Conservation (phyloP, 2,888 invertebrate species). For the Tachina grossa region DNA sequence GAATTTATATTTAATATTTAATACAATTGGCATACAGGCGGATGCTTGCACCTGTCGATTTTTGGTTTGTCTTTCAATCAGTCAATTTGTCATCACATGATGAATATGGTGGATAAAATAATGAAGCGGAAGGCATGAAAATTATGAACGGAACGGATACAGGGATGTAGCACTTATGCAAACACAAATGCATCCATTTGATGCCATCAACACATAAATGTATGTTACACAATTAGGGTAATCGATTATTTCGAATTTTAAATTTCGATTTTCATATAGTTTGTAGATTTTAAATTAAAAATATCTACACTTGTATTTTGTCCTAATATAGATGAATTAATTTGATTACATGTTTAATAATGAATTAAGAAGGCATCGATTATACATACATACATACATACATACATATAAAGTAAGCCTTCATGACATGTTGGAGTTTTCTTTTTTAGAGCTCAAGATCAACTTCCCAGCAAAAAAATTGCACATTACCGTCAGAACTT, state of each 20-base stretch:
- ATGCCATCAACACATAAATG: constrained; percentile 17
- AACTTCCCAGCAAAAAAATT: too few species aligned
- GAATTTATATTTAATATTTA: constrained; percentile 45
- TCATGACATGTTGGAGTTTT: too few species aligned
- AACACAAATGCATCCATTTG: constrained; percentile 37
- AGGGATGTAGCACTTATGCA: constrained; percentile 37
- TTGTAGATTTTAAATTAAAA: too few species aligned
- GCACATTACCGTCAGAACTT: too few species aligned
- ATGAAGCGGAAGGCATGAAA: constrained; percentile 44
- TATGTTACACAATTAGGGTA: constrained; percentile 2
- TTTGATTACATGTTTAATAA: too few species aligned
- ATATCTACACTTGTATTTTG: too few species aligned
- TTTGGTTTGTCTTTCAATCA: constrained; percentile 55
- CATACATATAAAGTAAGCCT: too few species aligned
- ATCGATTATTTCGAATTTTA: neutral
- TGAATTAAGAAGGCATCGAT: too few species aligned
- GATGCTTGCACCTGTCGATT: constrained; percentile 65
- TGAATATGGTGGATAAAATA: constrained; percentile 47
- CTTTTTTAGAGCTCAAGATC: too few species aligned
- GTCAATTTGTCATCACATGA: constrained; percentile 59
- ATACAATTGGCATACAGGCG: constrained; percentile 35
- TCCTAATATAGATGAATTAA: too few species aligned
- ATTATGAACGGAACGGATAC: constrained; percentile 7
- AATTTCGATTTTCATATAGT: neutral
- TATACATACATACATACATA: too few species aligned